Conservation (phyloP, 30 jellyfish, hydroid and myxozoan species). For the Aurelia sp. region DNA sequence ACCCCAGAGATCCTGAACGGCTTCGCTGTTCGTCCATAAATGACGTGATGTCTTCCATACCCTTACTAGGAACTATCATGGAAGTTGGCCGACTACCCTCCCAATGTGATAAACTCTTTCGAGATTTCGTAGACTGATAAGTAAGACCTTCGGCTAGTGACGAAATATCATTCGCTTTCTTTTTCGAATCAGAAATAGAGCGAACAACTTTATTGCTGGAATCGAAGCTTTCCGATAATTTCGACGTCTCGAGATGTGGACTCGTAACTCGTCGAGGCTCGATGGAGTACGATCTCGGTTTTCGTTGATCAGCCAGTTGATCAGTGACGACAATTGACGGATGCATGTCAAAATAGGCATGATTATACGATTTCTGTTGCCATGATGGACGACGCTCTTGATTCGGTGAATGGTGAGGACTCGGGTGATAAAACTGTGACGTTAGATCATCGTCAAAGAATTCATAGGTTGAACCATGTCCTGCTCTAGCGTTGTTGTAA, state of each 20-base stretch:
- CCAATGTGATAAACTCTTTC: slow-evolving; percentile 15
- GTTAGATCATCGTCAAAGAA: slow-evolving; percentile 87
- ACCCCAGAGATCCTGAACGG: slow-evolving; percentile 73
- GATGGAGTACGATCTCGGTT: slow-evolving; percentile 65
- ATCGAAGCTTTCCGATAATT: slow-evolving; percentile 71
- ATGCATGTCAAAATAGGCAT: slow-evolving; percentile 36
- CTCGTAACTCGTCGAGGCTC: slow-evolving; percentile 76
- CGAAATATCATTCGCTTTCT: neutral
- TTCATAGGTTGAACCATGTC: slow-evolving; percentile 93
- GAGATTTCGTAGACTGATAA: slow-evolving; percentile 18
- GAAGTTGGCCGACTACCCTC: slow-evolving; percentile 69
- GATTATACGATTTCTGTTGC: slow-evolving; percentile 37
- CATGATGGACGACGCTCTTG: slow-evolving; percentile 78
- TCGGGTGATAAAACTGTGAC: slow-evolving; percentile 30
- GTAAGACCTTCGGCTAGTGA: too few species aligned
- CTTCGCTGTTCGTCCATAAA: slow-evolving; percentile 56
- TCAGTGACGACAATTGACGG: slow-evolving; percentile 68
- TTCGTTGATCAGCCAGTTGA: slow-evolving; percentile 33
- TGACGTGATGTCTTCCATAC: slow-evolving; percentile 34
- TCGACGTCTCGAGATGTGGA: slow-evolving; percentile 37
- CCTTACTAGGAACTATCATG: slow-evolving; percentile 64
- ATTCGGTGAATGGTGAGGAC: slow-evolving; percentile 76
- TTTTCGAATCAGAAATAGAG: slow-evolving; percentile 70
- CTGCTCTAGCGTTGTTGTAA: slow-evolving; percentile 80
- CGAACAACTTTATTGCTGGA: slow-evolving; percentile 53